Evolutionary conservation across 1,140 invertebrate species (phyloP).

Genomic region (Scaptomyza montana): DNA sequence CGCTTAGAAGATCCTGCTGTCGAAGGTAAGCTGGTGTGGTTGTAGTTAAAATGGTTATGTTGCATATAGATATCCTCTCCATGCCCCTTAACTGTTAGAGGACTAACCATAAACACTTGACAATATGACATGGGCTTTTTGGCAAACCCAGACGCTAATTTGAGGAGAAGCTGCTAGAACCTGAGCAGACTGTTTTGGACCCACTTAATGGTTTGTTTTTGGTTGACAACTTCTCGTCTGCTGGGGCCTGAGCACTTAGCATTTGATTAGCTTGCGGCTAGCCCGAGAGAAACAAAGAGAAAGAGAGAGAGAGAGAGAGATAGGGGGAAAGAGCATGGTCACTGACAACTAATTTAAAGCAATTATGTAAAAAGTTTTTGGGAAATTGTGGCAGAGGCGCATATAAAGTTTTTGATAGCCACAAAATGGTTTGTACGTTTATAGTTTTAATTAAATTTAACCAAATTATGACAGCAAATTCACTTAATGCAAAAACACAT

Average conservation of each 20-base stretch:
- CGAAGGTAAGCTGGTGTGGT: background rate
- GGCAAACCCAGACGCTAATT: conserved; percentile 58
- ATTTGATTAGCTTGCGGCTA: conserved; percentile 69
- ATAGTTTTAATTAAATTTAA: conserved; percentile 80
- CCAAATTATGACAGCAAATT: conserved; percentile 70
- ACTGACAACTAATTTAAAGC: conserved; percentile 82
- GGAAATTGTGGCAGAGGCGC: conserved; percentile 35
- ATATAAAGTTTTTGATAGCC: conserved; percentile 63
- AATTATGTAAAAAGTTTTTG: conserved; percentile 78
- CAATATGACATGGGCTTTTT: conserved; percentile 60
- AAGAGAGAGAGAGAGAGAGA: conserved; percentile 6
- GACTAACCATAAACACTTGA: conserved; percentile 69
- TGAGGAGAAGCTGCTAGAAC: conserved; percentile 28
- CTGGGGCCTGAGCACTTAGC: conserved; percentile 53
- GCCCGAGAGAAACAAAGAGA: background rate
- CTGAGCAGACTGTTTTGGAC: conserved; percentile 64
- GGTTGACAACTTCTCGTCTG: conserved; percentile 76
- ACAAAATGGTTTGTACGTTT: conserved; percentile 61
- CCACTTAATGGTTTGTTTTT: conserved; percentile 82
- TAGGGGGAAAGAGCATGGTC: conserved; percentile 12
- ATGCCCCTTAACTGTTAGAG: background rate
- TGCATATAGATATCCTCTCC: background rate
- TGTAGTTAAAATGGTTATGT: background rate
- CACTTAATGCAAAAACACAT: conserved; percentile 48
- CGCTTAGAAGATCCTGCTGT: background rate